A percentile compares a stretch with the other conserved stretches of the same genome.
phyloP scores from a whole-genome alignment of 2,113 vertebrate species.

The Gasterosteus nipponicus region DNA sequence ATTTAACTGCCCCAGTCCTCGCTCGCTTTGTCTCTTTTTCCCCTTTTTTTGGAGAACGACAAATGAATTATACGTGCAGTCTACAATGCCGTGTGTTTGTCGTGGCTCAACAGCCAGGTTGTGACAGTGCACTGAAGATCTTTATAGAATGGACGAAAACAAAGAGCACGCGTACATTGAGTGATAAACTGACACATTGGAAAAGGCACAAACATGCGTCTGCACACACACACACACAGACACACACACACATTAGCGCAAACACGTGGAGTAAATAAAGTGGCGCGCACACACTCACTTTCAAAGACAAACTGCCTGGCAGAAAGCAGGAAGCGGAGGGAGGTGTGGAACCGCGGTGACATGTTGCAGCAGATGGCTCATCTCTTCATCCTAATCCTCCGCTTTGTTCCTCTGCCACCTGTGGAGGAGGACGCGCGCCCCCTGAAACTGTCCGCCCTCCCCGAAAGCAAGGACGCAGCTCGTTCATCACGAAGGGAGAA shows the following conservation, averaged over 20 bases:
- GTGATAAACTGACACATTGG: not conserved
- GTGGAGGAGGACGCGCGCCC: constrained; percentile 63
- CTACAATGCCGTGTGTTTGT: no score
- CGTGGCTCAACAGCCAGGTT: no score
- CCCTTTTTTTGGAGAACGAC: no score
- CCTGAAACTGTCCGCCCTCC: constrained; percentile 34
- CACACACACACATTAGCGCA: not conserved
- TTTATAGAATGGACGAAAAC: not conserved
- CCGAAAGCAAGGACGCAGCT: constrained; percentile 44
- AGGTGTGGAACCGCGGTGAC: constrained; percentile 33
- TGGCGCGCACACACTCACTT: not conserved
- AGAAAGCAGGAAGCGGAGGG: constrained; percentile 33
- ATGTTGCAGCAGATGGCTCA: constrained; percentile 69
- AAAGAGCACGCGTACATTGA: not conserved
- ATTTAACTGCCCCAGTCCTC: no score
- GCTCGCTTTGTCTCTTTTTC: no score
- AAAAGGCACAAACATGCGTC: not conserved
- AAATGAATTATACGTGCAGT: no score
- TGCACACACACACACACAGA: not conserved
- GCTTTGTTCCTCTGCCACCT: constrained; percentile 57
- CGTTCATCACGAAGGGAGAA: constrained; percentile 54
- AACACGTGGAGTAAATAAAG: not conserved
- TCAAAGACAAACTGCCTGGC: constrained; percentile 15
- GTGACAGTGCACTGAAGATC: not conserved
- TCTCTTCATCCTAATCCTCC: constrained; percentile 46